Percentiles rank a stretch among this genome's conserved stretches.
Evolutionary conservation across 2,888 invertebrate genomes (phyloP).

Genomic region (Thecocarcelia acutangulata): DNA sequence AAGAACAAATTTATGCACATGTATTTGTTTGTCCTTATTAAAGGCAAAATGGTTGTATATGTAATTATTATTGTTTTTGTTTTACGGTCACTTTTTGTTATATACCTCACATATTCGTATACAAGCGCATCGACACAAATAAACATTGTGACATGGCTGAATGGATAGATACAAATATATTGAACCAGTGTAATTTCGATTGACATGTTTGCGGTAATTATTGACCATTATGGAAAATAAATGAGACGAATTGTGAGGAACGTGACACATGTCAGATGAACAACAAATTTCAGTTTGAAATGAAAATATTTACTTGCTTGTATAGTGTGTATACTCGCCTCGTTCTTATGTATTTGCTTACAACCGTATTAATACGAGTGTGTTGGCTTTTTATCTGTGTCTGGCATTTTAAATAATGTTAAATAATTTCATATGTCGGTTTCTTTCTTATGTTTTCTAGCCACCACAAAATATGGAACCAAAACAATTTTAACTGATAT

Average conservation of each 20-base stretch:
- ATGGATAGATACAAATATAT: background rate
- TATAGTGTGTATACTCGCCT: background rate
- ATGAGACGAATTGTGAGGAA: conserved; percentile 69
- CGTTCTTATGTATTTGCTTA: background rate
- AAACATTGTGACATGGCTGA: background rate
- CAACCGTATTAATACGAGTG: background rate
- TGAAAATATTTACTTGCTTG: background rate
- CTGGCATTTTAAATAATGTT: background rate
- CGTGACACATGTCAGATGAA: conserved; percentile 67
- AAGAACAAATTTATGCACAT: background rate
- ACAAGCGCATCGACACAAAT: background rate
- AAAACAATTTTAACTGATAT: conserved; percentile 6
- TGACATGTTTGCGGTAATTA: conserved; percentile 80
- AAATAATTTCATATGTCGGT: background rate
- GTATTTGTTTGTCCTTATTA: conserved; percentile 36
- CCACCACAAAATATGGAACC: too few relatives aligned
- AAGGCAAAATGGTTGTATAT: conserved; percentile 41
- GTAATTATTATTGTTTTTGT: conserved; percentile 62
- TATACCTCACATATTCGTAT: background rate
- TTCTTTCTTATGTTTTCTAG: background rate
- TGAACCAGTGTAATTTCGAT: conserved; percentile 75
- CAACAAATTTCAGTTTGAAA: conserved; percentile 40
- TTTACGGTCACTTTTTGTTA: conserved; percentile 30
- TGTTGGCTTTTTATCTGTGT: background rate
- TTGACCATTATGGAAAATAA: conserved; percentile 79